Evolutionary conservation across 2,113 vertebrate species (phyloP).

Genomic region (Podilymbus podiceps): DNA sequence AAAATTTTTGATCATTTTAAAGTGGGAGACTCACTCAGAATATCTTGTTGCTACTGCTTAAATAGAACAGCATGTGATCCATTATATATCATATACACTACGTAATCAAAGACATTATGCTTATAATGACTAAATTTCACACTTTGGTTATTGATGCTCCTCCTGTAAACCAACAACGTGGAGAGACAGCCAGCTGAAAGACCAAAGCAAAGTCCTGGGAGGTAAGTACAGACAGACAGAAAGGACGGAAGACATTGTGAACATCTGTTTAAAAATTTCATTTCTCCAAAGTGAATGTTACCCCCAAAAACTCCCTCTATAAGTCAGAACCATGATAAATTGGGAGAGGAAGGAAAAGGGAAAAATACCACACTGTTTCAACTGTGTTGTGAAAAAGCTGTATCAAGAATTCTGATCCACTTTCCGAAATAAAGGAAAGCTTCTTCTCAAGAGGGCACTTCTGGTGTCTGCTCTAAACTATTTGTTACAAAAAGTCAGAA

Average conservation of each 20-base stretch:
- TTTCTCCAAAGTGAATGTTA: constrained; percentile 16
- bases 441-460: background rate
- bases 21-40: background rate
- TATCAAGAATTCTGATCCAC: background rate
- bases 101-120: background rate
- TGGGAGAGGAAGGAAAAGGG: background rate
- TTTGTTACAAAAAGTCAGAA: background rate
- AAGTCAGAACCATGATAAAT: background rate
- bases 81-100: background rate
- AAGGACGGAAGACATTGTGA: background rate
- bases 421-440: background rate
- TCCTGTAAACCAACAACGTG: background rate
- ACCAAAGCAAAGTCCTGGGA: background rate
- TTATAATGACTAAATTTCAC: background rate
- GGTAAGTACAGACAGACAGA: background rate
- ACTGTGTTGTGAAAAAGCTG: background rate
- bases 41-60: background rate
- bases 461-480: background rate
- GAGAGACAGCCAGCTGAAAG: background rate
- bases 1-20: background rate
- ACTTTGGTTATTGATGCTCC: background rate
- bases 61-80: background rate
- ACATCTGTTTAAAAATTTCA: background rate
- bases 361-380: background rate
- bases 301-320: background rate